A percentile compares a stretch with the other conserved stretches of the same genome.
Conservation (phyloP, 2,113 vertebrate species). For the Xiphophorus hellerii region DNA sequence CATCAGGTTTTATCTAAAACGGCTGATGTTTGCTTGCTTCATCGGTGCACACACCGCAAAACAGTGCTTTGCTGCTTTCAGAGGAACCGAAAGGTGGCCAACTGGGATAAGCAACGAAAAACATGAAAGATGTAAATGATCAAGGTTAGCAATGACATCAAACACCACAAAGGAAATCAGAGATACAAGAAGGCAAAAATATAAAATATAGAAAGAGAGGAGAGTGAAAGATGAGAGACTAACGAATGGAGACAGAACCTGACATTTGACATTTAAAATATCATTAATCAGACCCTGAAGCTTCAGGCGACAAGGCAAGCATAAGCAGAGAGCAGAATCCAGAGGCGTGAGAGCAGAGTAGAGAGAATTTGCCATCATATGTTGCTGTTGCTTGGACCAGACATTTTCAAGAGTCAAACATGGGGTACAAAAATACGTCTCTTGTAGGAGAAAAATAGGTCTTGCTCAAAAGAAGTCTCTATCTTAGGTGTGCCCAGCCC, state of each 20-base stretch:
- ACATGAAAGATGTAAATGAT: conserved; percentile 55
- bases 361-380: conserved; percentile 9
- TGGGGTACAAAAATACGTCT: background rate
- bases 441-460: background rate
- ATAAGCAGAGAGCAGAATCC: conserved; percentile 10
- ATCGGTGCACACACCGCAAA: conserved; percentile 15
- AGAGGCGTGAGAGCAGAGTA: conserved; percentile 7
- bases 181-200: conserved; percentile 7
- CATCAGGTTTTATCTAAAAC: conserved; percentile 16
- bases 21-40: conserved; percentile 27
- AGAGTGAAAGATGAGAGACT: conserved; percentile 21
- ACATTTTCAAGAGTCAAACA: conserved; percentile 13
- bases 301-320: background rate
- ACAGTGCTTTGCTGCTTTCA: conserved; percentile 8
- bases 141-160: conserved; percentile 34
- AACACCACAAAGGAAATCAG: conserved; percentile 24
- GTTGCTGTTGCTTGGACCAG: background rate
- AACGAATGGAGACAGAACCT: conserved; percentile 38
- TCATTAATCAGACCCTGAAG: conserved; percentile 47
- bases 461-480: conserved; percentile 63
- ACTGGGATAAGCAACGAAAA: conserved; percentile 31
- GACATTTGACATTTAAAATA: conserved; percentile 56
- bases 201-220: conserved; percentile 9
- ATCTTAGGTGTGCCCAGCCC: conserved; percentile 51
- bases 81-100: conserved; percentile 21